Conservation (phyloP, 2,113 vertebrate genomes). For the Marmota monax region DNA sequence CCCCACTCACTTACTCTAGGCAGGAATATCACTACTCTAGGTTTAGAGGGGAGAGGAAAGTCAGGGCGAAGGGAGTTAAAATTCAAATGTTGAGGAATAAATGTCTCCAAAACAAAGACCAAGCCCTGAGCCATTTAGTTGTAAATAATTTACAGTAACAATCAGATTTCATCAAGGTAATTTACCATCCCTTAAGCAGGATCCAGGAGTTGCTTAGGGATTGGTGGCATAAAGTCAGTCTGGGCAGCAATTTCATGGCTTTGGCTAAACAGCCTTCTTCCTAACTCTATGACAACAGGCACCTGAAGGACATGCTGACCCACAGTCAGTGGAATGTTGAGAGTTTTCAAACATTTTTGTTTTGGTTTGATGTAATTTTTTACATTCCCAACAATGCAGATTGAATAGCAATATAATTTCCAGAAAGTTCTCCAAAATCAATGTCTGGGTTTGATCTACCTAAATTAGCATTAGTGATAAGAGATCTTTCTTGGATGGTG, state of each 20-base stretch:
- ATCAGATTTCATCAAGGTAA: slow-evolving; percentile 64
- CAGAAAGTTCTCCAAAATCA: not conserved
- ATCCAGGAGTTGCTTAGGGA: not conserved
- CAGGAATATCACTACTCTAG: not conserved
- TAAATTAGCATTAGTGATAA: not conserved
- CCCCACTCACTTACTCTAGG: not conserved
- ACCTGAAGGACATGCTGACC: slow-evolving; percentile 43
- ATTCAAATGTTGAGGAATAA: slow-evolving; percentile 44
- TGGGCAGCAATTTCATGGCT: slow-evolving; percentile 8
- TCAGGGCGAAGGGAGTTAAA: slow-evolving; percentile 46
- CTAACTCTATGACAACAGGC: not conserved
- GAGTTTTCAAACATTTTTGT: not conserved
- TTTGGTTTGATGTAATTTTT: not conserved
- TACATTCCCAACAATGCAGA: not conserved
- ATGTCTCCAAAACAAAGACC: slow-evolving; percentile 69
- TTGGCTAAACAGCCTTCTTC: slow-evolving; percentile 20
- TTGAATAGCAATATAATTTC: not conserved
- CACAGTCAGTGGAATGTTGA: not conserved
- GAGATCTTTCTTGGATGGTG: not conserved
- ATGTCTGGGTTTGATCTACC: not conserved
- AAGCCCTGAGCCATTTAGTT: slow-evolving; percentile 10
- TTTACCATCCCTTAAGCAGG: not conserved
- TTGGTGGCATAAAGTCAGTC: slow-evolving; percentile 6
- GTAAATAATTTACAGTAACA: slow-evolving; percentile 80
- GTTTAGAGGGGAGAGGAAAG: slow-evolving; percentile 14